These are phyloP conservation scores for Aphis gossypii DNA, from an alignment of 1,140 invertebrate genomes.

Conservation along the genomic window DNA sequence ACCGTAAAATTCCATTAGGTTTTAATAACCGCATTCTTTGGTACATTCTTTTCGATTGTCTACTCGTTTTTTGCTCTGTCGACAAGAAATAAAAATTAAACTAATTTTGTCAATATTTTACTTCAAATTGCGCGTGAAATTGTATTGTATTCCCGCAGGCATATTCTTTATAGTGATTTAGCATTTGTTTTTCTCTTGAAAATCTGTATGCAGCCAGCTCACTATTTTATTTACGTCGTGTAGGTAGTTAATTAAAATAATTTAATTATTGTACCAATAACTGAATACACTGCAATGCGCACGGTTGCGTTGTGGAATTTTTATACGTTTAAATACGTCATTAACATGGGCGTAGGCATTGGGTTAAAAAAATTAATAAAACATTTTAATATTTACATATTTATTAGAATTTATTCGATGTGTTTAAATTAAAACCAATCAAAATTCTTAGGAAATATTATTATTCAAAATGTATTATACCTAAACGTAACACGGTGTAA, in stretches of 20 bases:
- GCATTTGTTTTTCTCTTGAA: not conserved
- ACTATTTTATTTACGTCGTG: not conserved
- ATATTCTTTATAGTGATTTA: not conserved
- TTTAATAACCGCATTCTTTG: constrained; percentile 34
- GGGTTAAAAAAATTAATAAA: not conserved
- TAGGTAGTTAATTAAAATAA: not conserved
- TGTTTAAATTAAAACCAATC: constrained; percentile 24
- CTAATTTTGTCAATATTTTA: constrained; percentile 13
- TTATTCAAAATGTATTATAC: not conserved
- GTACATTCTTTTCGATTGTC: constrained; percentile 27
- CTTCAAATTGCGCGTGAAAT: not conserved
- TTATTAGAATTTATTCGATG: constrained; percentile 10
- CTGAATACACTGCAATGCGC: not conserved
- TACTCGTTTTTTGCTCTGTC: constrained; percentile 10
- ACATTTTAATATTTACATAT: constrained; percentile 36
- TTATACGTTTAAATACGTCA: not conserved
- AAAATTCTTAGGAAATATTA: not conserved
- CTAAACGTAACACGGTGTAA: not conserved
- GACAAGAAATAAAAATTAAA: constrained; percentile 33
- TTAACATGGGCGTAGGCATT: not conserved
- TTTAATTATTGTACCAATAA: not conserved
- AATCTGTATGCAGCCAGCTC: not conserved
- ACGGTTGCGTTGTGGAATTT: constrained; percentile 28
- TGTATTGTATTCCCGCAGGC: not conserved
- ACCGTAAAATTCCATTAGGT: constrained; percentile 41